Base-by-base conservation (phyloP, 2,888 invertebrate species). In the Caenorhabditis sp. region DNA sequence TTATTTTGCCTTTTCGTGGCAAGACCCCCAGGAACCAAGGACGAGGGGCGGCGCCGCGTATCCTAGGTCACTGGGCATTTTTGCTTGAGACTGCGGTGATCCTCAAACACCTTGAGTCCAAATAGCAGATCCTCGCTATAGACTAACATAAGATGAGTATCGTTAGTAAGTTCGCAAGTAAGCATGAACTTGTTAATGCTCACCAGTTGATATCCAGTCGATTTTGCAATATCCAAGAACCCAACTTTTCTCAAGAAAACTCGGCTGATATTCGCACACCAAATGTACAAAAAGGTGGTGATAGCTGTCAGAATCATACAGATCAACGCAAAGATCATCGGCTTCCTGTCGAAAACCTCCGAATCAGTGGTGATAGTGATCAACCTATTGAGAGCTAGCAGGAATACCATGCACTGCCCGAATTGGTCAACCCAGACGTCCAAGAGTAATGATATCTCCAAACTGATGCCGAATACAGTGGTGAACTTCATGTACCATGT, bases 381-480 rank as follows among this genome's bases (percentile, higher is more conserved):
- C 47, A 47, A 47, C 18, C 47, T 4, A 9, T 47, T 47, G 18
- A 47, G 4, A 47, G 47, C 47, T 18, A 47, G 4, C 18, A 47
- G 47, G 18, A 47, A 47, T 9, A 47, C 18, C 47, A 47, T 47
- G 9, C 47, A 47, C 11, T 47, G 47, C 3, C 47, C 47, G 47
- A 47, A 47, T 47, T 47, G 47, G 47, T 47, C 47, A 18, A n/a
- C 47, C 47, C 47, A 47, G 18, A 47, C 18, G 9, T 47, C 47
- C 20, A 47, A 9, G 47, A 6, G 18, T 18, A 47, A 5, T 4
- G 47, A 47, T n/a, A 18, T 5, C 18, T 47, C 18, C 11, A 47
- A 47, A 5, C 47, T 3, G 18, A 47, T 47, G n/a, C 5, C 47
- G 9, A 47, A 47, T 47, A 9, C 2, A 3, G 18, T 18, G 2